Evolutionary conservation across 2,113 vertebrate genomes (phyloP).

Genomic region (Poeciliopsis occidentalis): DNA sequence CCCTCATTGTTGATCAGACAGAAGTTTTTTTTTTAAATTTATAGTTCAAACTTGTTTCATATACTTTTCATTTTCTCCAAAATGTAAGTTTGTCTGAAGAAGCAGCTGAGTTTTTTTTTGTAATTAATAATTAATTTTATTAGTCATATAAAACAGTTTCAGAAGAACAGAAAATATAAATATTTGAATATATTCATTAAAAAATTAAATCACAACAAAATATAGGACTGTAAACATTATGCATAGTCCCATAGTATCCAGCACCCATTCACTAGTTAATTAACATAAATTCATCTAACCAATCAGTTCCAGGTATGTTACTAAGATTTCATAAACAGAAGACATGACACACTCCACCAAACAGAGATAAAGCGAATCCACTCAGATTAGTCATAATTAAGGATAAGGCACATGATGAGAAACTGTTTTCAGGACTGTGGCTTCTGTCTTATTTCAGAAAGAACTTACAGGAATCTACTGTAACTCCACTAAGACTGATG

Average conservation of each 20-base stretch:
- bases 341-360: neutral
- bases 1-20: too few species aligned
- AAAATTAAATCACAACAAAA: neutral
- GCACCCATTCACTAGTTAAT: slow-evolving; percentile 25
- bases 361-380: neutral
- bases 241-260: slow-evolving; percentile 29
- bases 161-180: neutral
- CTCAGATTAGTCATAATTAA: neutral
- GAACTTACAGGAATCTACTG: neutral
- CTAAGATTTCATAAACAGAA: neutral
- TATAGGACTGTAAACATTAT: slow-evolving; percentile 21
- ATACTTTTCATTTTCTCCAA: neutral
- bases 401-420: slow-evolving; percentile 54
- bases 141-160: neutral
- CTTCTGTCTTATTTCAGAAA: neutral
- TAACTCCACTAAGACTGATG: neutral
- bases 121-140: neutral
- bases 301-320: neutral
- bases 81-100: neutral
- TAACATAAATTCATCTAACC: neutral
- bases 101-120: neutral
- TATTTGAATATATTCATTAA: neutral
- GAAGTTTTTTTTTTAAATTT: too few species aligned
- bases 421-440: neutral
- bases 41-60: too few species aligned